Percentiles rank a stretch among this genome's conserved stretches.
Conservation (phyloP, 2,113 vertebrate species). For the Sminthopsis crassicaudata region DNA sequence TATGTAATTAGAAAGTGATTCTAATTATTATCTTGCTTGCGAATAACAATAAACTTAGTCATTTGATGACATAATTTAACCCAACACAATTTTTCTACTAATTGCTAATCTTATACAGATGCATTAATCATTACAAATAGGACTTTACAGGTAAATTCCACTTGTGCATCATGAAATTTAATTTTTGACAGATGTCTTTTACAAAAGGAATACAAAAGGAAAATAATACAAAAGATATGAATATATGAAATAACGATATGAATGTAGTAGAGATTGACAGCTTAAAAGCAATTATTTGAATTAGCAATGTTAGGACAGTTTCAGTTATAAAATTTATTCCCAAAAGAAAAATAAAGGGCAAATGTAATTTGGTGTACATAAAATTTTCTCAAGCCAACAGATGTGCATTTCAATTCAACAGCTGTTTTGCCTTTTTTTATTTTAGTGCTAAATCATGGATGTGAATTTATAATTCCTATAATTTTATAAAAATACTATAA, state of each 20-base stretch:
- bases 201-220: slow-evolving; percentile 21
- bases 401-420: slow-evolving; percentile 81
- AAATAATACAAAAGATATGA: background rate
- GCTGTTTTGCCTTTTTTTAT: slow-evolving; percentile 75
- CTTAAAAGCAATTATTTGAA: slow-evolving; percentile 69
- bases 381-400: slow-evolving; percentile 74
- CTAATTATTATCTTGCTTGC: slow-evolving; percentile 63
- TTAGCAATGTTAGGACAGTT: slow-evolving; percentile 51
- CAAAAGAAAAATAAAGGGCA: slow-evolving; percentile 70
- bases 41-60: slow-evolving; percentile 69
- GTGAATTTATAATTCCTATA: slow-evolving; percentile 70
- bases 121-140: slow-evolving; percentile 47
- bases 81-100: slow-evolving; percentile 58
- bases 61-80: slow-evolving; percentile 53
- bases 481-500: slow-evolving; percentile 61
- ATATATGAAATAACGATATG: background rate
- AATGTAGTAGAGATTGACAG: slow-evolving; percentile 11
- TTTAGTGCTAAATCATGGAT: slow-evolving; percentile 56
- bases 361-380: slow-evolving; percentile 69
- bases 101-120: slow-evolving; percentile 31
- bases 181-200: background rate
- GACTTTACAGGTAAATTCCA: slow-evolving; percentile 55
- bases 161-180: background rate
- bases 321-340: slow-evolving; percentile 67
- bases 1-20: slow-evolving; percentile 70